These are phyloP conservation scores for Campoletis sonorensis DNA, from an alignment of 1,140 invertebrate species.

Conservation along the genomic window DNA sequence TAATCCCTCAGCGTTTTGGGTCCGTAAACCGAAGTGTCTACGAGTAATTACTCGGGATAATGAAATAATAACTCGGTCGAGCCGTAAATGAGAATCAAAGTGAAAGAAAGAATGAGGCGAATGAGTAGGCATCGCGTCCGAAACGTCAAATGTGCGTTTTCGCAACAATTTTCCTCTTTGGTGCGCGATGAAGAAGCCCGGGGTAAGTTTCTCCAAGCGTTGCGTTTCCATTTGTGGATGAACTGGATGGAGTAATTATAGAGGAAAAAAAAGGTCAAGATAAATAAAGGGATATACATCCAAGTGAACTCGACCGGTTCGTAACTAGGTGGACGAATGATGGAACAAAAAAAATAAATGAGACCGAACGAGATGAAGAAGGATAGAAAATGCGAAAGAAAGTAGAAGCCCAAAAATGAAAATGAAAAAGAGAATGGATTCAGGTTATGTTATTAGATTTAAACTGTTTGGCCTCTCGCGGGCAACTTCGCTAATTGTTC, in stretches of 20 bases:
- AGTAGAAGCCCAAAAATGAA: neutral
- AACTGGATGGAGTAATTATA: constrained; percentile 11
- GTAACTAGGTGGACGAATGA: neutral
- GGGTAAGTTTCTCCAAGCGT: neutral
- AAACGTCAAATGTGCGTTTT: constrained; percentile 6
- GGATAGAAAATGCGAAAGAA: constrained; percentile 8
- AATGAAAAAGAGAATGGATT: constrained; percentile 4
- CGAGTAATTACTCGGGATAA: constrained; percentile 50
- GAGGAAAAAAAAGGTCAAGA: constrained; percentile 23
- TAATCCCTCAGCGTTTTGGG: neutral
- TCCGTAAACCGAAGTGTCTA: constrained; percentile 30
- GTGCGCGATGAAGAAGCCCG: neutral
- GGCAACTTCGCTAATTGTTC: constrained; percentile 61
- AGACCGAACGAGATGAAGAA: neutral
- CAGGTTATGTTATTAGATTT: constrained; percentile 62
- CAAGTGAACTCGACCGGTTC: neutral
- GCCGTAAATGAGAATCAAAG: constrained; percentile 31
- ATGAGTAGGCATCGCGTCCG: neutral
- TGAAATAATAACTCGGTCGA: constrained; percentile 47
- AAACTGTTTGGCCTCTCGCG: constrained; percentile 60
- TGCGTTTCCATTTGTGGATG: neutral
- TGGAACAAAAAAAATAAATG: neutral
- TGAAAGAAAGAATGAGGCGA: constrained; percentile 6
- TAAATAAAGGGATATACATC: constrained; percentile 14
- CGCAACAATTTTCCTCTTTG: constrained; percentile 36